Percentiles rank a stretch among this genome's conserved stretches.
Conservation (phyloP, 2,888 invertebrate species). For the Oegoconia quadripuncta region DNA sequence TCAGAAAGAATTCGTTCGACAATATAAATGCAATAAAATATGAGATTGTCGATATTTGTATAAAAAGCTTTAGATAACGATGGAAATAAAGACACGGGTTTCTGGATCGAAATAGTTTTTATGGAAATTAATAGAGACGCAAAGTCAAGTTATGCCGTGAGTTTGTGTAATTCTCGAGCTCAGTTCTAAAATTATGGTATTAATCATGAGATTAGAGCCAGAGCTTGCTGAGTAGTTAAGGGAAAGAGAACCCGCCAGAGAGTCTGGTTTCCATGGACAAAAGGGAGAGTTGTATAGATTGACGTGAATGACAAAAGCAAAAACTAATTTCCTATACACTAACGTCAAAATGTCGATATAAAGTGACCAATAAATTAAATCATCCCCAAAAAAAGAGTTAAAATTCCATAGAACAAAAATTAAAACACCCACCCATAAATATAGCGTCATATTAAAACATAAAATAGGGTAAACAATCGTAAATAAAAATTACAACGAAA, state of each 20-base stretch:
- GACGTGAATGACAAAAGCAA: conserved; percentile 12
- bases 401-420: conserved; percentile 52
- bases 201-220: too few relatives aligned
- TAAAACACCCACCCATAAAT: conserved; percentile 55
- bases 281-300: not conserved
- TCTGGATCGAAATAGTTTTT: conserved; percentile 3
- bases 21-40: conserved; percentile 58
- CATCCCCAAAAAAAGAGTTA: conserved; percentile 43
- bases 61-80: conserved; percentile 7
- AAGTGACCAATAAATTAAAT: conserved; percentile 58
- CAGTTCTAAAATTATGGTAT: too few relatives aligned
- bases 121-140: conserved; percentile 2
- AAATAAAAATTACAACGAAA: conserved; percentile 75
- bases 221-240: too few relatives aligned
- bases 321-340: conserved; percentile 31
- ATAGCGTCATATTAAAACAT: conserved; percentile 72
- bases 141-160: not conserved
- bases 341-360: conserved; percentile 48
- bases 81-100: conserved; percentile 6
- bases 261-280: too few relatives aligned
- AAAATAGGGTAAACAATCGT: conserved; percentile 77
- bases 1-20: conserved; percentile 39
- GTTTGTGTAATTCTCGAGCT: not conserved
- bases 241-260: too few relatives aligned
- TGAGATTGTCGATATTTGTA: conserved; percentile 46